Base-by-base conservation (phyloP, 1,140 invertebrate species). In the Lordiphosa mommai region DNA sequence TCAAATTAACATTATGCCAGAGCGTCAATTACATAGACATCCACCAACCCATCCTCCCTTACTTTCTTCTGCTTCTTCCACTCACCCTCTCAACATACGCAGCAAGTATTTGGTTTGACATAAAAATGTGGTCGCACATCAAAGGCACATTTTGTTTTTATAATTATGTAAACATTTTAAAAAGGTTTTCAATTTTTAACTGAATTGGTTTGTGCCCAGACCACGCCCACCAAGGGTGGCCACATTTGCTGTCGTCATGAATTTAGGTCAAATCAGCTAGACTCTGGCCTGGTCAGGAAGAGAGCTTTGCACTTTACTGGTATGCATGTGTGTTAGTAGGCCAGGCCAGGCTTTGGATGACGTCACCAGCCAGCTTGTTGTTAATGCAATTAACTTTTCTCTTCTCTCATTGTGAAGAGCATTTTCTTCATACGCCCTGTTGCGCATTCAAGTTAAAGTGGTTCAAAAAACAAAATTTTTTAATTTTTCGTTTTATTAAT, bases 341-440 rank as follows among this genome's bases (percentile, higher is more conserved):
- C 12, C 61, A 61, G 48, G 52, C 50, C 47, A 48, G 64, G 46
- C 37, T 59, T 59, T 33, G 36, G 71, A 61, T 51, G 12, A 84
- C 76, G 76, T 84, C 76, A 82, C 23, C 13, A 14, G 1, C 16
- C 53, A 6, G 33, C 33, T 49, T 58, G 27, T 63, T 36, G 43
- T 40, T 63, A 50, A 71, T 68, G 59, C 68, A 71, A 68, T 71
- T 71, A 71, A 68, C 51, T 67, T 4, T 27, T 9, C 27, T 30
- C 17, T 9, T 10, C 29, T 44, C 48, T 50, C 34, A 33, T 38
- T 30, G 4, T 33, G 10, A 10, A 27, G 7, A 12, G 7, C n/a
- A 12, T 44, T 23, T 71, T 82, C 61, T 76, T 67, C 67, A 53
- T 64, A 57, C 57, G 76, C 71, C 76, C 67, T 82, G 76, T 82